Evolutionary conservation across 2,113 vertebrate genomes (phyloP).

Genomic region (Lasiurus borealis): DNA sequence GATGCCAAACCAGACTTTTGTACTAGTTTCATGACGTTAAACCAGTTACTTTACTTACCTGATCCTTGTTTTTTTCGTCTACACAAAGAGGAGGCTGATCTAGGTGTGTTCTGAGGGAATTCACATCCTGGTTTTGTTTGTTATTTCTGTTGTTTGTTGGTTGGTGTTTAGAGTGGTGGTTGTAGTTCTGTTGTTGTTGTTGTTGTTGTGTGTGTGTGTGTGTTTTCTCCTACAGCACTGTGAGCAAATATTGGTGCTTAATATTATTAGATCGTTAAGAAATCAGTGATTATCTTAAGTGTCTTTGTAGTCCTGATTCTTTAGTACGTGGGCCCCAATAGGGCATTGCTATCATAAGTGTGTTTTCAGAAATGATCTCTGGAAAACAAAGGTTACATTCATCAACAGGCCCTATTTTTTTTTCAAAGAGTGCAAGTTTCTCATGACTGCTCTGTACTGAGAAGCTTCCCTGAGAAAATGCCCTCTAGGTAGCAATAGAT

Average conservation of each 20-base stretch:
- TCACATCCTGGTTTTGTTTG: neutral
- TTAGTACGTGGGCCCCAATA: neutral
- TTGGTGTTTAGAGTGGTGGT: no score
- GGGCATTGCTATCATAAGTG: neutral
- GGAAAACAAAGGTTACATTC: neutral
- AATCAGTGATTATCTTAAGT: neutral
- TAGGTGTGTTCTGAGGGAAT: neutral
- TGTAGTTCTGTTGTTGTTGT: no score
- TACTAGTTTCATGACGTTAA: neutral
- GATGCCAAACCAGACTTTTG: neutral
- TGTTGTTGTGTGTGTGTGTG: neutral
- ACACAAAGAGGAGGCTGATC: neutral
- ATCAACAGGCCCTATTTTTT: neutral
- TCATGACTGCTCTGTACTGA: neutral
- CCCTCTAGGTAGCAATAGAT: neutral
- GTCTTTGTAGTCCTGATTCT: neutral
- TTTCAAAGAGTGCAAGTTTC: conserved; percentile 1
- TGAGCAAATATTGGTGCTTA: neutral
- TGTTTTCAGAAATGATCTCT: conserved; percentile 14
- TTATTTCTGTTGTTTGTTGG: neutral
- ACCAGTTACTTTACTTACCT: neutral
- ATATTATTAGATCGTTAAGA: neutral
- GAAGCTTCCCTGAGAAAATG: neutral
- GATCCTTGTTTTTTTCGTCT: neutral
- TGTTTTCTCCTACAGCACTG: neutral